Percentiles rank a stretch among this genome's conserved stretches.
phyloP scores from a whole-genome alignment of 2,888 invertebrate species.

The Creontiades dilutus region DNA sequence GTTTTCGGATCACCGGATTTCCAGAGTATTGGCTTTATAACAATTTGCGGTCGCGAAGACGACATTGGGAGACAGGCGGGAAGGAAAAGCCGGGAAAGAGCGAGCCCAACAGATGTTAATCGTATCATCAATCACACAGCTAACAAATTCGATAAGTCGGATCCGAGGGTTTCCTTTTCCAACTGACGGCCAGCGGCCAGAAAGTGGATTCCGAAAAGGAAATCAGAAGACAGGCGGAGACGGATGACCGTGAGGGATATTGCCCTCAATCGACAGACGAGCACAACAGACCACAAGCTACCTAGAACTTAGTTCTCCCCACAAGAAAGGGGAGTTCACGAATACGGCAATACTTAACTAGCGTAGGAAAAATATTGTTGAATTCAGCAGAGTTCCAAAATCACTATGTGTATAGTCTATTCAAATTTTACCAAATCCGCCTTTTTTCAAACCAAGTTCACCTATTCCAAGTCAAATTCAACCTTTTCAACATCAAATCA shows the following conservation, averaged over 20 bases:
- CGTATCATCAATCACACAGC: constrained; percentile 39
- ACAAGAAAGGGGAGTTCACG: no score
- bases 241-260: neutral
- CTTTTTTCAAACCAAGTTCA: no score
- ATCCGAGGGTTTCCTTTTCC: constrained; percentile 26
- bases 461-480: no score
- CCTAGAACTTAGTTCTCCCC: no score
- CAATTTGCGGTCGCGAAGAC: neutral
- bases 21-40: neutral
- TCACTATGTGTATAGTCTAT: no score
- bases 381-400: no score
- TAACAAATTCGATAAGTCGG: constrained; percentile 42
- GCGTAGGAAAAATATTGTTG: no score
- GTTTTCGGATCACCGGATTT: neutral
- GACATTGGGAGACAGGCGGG: neutral
- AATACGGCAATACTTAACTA: no score
- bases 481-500: no score
- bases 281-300: no score
- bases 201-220: constrained; percentile 35
- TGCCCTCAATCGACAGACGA: neutral
- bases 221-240: constrained; percentile 39
- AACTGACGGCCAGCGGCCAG: constrained; percentile 21
- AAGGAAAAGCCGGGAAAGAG: neutral
- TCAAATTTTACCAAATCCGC: no score
- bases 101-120: neutral